Base-by-base conservation (phyloP, 2,113 vertebrate genomes). In the Setophaga kirtlandii region DNA sequence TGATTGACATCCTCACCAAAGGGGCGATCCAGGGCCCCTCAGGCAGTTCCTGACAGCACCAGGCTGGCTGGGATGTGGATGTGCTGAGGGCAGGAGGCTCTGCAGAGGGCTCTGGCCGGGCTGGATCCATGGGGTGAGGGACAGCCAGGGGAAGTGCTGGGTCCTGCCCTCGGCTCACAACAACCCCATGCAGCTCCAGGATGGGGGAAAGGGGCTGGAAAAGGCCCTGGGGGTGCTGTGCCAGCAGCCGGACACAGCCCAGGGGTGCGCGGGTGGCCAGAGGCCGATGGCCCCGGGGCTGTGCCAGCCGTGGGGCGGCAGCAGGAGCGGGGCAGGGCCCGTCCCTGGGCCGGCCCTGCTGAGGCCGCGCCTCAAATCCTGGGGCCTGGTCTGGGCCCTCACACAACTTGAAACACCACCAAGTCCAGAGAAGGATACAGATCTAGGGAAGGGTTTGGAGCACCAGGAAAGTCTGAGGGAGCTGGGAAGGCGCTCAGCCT, bases 361-460 rank as follows among this genome's bases (percentile, higher is more conserved):
- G 77, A 28, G 87, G 33, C 27, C 2, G 1, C 20, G 55, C 5
- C 23, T 64, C 3, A 0, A 17, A 1, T 25, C 0, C 56, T 52
- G 25, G 15, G 15, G 22, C 2, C 33, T 16, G 12, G 15, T 24
- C 23, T 35, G 56, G 23, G n/a, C 58, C 58, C 23, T 35, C 58
- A 56, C 13, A 13, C 21, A 9, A 9, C 30, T 21, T 21, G 53
- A 55, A 55, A 55, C 12, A 33, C 19, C 12, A 55, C 13, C 53
- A 33, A 13, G 19, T 55, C 30, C 31, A 55, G 53, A 6, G 33
- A n/a, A 56, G 15, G 30, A 31, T 31, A 39, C 0, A 0, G 13
- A 31, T 20, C 20, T 89, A 21, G 35, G 41, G 11, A 31, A 44
- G 28, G 22, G 5, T 1, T 9, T 83, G 22, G 52, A 78, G 46